Percentiles rank a stretch among this genome's conserved stretches.
phyloP scores from a whole-genome alignment of 1,140 invertebrate genomes.

The Lutraria rhynchaena region DNA sequence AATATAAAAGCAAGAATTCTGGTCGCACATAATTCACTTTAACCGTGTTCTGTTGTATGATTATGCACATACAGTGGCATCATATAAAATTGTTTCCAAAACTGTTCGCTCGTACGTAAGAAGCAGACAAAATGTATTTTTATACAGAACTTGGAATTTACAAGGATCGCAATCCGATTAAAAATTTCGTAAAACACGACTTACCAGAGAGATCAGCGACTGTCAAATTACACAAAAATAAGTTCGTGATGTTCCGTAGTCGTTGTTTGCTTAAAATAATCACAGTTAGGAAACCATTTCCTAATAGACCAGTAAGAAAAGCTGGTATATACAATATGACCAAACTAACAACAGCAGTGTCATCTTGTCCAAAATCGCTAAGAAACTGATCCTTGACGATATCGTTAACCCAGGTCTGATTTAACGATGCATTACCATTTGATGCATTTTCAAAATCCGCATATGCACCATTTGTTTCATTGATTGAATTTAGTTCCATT shows the following conservation, averaged over 20 bases:
- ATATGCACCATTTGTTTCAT: too few relatives aligned
- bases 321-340: slow-evolving; percentile 59
- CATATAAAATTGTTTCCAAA: too few relatives aligned
- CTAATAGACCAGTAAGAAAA: slow-evolving; percentile 63
- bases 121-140: too few relatives aligned
- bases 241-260: slow-evolving; percentile 67
- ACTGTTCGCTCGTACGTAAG: too few relatives aligned
- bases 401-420: slow-evolving; percentile 15
- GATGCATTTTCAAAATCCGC: neutral
- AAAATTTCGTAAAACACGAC: too few relatives aligned
- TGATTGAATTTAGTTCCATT: too few relatives aligned
- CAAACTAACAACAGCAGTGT: slow-evolving; percentile 35
- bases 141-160: too few relatives aligned
- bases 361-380: neutral
- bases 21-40: too few relatives aligned
- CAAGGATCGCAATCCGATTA: too few relatives aligned
- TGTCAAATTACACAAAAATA: slow-evolving; percentile 70
- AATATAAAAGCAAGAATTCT: too few relatives aligned
- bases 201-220: slow-evolving; percentile 67
- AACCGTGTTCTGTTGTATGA: too few relatives aligned
- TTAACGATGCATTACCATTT: slow-evolving; percentile 5
- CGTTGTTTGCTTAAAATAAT: slow-evolving; percentile 58
- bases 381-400: slow-evolving; percentile 10
- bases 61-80: too few relatives aligned
- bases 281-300: slow-evolving; percentile 63